phyloP scores from a whole-genome alignment of 1,140 invertebrate species.

The Ceratina australensis region DNA sequence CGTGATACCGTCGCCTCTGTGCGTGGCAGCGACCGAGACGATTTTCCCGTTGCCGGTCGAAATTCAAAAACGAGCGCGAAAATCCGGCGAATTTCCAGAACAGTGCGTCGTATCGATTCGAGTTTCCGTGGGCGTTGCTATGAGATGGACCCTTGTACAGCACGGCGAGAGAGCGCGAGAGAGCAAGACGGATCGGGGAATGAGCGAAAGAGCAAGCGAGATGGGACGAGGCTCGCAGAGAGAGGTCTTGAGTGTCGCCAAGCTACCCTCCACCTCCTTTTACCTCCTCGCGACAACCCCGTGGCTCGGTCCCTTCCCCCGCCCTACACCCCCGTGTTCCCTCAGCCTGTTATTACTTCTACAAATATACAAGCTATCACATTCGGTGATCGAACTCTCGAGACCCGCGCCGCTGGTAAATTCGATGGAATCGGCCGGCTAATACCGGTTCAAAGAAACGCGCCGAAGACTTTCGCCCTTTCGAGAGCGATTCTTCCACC shows the following conservation, averaged over 20 bases:
- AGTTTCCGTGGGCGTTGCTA: constrained; percentile 80
- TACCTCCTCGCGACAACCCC: constrained; percentile 63
- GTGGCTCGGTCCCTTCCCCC: constrained; percentile 35
- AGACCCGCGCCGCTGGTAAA: constrained; percentile 43
- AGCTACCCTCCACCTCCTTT: constrained; percentile 75
- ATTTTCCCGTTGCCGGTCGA: constrained; percentile 28
- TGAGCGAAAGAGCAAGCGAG: constrained; percentile 36
- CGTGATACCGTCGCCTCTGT: neutral
- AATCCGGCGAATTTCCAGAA: constrained; percentile 77
- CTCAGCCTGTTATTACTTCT: constrained; percentile 71
- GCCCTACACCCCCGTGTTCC: constrained; percentile 28
- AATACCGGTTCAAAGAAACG: constrained; percentile 64
- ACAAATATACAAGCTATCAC: constrained; percentile 73
- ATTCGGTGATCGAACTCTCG: constrained; percentile 63
- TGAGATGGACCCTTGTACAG: constrained; percentile 80
- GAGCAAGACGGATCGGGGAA: constrained; percentile 26
- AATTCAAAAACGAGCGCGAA: constrained; percentile 74
- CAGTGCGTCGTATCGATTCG: constrained; percentile 79
- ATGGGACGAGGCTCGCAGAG: constrained; percentile 11
- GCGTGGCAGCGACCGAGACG: neutral
- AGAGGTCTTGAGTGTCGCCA: constrained; percentile 79
- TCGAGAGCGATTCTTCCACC: constrained; percentile 44
- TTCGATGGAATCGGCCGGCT: constrained; percentile 57
- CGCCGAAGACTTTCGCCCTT: constrained; percentile 41
- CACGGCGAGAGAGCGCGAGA: constrained; percentile 45